These are phyloP conservation scores for Parnassius glacialis DNA, from an alignment of 2,888 invertebrate genomes.

Conservation along the genomic window DNA sequence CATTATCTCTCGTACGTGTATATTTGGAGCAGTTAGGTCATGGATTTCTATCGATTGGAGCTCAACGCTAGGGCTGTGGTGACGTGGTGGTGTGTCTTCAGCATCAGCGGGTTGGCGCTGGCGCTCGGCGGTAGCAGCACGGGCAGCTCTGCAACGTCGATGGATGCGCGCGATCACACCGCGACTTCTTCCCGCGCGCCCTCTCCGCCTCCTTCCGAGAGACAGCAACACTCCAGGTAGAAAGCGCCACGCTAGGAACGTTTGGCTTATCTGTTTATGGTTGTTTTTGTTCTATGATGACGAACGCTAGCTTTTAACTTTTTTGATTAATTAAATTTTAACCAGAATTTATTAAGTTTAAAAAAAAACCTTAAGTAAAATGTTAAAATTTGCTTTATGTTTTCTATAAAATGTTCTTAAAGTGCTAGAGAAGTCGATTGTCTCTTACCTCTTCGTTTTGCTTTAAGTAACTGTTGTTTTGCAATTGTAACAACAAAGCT, in stretches of 20 bases:
- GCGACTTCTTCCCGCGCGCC: slow-evolving; percentile 71
- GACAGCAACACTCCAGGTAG: slow-evolving; percentile 78
- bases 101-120: slow-evolving; percentile 81
- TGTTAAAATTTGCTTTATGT: too few relatives aligned
- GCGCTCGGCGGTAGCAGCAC: slow-evolving; percentile 76
- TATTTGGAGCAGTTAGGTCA: slow-evolving; percentile 69
- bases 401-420: too few relatives aligned
- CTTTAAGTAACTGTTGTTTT: not conserved
- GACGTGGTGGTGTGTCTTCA: slow-evolving; percentile 79
- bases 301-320: slow-evolving; percentile 44
- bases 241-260: slow-evolving; percentile 68
- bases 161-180: slow-evolving; percentile 61
- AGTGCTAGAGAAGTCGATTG: too few relatives aligned
- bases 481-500: slow-evolving; percentile 37
- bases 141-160: slow-evolving; percentile 60
- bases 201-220: slow-evolving; percentile 70
- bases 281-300: slow-evolving; percentile 48
- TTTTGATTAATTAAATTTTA: not conserved
- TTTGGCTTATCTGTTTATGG: slow-evolving; percentile 65
- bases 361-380: not conserved
- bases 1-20: slow-evolving; percentile 15
- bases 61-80: slow-evolving; percentile 70
- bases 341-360: not conserved
- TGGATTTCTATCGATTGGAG: slow-evolving; percentile 40
- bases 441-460: too few relatives aligned